Evolutionary conservation across 1,140 invertebrate genomes (phyloP).

Genomic region (Drosophila nigrodunni): DNA sequence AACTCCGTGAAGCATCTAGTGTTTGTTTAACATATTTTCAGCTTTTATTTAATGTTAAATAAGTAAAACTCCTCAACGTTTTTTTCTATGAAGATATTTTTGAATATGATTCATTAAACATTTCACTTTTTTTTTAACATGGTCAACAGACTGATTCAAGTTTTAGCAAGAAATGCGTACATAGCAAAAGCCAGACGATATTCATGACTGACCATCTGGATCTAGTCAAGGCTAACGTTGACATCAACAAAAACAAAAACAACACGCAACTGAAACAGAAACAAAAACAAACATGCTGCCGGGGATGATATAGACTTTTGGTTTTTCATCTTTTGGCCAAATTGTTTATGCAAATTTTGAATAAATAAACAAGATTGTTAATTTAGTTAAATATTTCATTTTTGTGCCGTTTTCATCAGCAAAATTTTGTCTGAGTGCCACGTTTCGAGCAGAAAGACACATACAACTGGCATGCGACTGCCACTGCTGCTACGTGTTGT

Average conservation of each 20-base stretch:
- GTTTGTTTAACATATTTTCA: too few relatives aligned
- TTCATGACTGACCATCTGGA: slow-evolving; percentile 19
- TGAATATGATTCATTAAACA: too few relatives aligned
- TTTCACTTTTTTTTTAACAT: background rate
- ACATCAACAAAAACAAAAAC: slow-evolving; percentile 27
- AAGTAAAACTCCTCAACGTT: too few relatives aligned
- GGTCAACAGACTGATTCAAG: background rate
- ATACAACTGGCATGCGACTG: background rate
- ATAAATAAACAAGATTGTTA: slow-evolving; percentile 84
- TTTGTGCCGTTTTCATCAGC: slow-evolving; percentile 82
- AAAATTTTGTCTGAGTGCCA: slow-evolving; percentile 40
- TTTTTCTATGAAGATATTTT: too few relatives aligned
- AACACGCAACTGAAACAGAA: background rate
- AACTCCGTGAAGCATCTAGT: too few relatives aligned
- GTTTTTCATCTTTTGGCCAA: slow-evolving; percentile 82
- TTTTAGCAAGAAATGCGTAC: slow-evolving; percentile 25
- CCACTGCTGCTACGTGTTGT: slow-evolving; percentile 58
- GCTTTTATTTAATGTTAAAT: too few relatives aligned
- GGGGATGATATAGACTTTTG: slow-evolving; percentile 75
- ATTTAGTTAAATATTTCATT: slow-evolving; percentile 84
- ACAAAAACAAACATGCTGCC: slow-evolving; percentile 41
- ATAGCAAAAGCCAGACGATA: slow-evolving; percentile 20
- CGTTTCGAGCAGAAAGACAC: background rate
- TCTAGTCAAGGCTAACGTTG: slow-evolving; percentile 40
- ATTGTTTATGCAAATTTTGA: slow-evolving; percentile 84